Evolutionary conservation across 1,140 invertebrate genomes (phyloP), one percentile per base, ranked within the genome.

Genomic region (Conus betulinus): DNA sequence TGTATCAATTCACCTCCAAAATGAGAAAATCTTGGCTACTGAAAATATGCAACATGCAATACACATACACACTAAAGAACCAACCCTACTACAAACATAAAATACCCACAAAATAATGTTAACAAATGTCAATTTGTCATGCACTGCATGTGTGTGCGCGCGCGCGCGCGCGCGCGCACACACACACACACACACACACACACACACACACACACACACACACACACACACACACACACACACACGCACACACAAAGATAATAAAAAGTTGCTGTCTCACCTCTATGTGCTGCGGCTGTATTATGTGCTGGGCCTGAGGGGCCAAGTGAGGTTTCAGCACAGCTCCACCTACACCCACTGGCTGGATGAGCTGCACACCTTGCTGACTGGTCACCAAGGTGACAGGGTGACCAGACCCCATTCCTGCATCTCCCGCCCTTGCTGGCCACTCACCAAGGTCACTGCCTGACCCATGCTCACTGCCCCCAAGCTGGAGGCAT

Each of bases 301-400:
- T 20, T 51, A 23, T 81, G 39, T 81, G 79, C 52, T 81, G 79
- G 79, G 85, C 88, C 55, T 88, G 85, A 17, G 84, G 84, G n/a
- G 88, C 88, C 27, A 90, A 84, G 52, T 88, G 89, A 52, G 87
- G 81, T 53, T 84, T 88, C 51, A 89, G 91, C 67, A 89, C 87
- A 53, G 87, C 71, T 76, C 84, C 90, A 57, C 89, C 87, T 52
- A 89, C 78, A 81, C 88, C 90, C 39, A 91, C 89, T 78, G 88
- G 85, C 88, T 90, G 88, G 15, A 91, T 84, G 0, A 90, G 89
- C 84, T 92, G 91, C 20, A 89, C 90, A 6, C 51, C 85, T 27
- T 78, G 71, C 74, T 87, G 85, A n/a, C 23, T 67, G 71, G 85
- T 87, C 71, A 87, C 85, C 74, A 87, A 51, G 74, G 85, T 76